A percentile compares a stretch with the other conserved stretches of the same genome.
phyloP scores from a whole-genome alignment of 2,113 vertebrate species.

The Vidua macroura region DNA sequence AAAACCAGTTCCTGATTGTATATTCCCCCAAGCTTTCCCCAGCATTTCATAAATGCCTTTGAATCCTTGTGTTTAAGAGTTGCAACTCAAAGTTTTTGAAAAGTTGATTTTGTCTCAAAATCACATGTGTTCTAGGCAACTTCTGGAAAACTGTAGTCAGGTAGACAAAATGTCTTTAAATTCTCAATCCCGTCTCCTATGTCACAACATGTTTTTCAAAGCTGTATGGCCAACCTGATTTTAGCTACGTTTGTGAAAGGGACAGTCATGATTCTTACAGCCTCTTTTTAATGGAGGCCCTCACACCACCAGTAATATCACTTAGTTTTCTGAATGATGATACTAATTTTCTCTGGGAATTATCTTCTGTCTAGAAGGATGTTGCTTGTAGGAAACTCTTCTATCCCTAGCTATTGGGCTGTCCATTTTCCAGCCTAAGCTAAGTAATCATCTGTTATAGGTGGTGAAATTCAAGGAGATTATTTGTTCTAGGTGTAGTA shows the following conservation, averaged over 20 bases:
- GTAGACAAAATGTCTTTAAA: not conserved
- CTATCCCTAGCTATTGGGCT: not conserved
- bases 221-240: not conserved
- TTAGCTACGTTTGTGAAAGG: not conserved
- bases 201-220: not conserved
- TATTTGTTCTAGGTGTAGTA: not conserved
- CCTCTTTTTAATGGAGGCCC: not conserved
- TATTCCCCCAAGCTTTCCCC: not conserved
- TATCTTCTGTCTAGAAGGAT: not conserved
- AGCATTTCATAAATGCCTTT: not conserved
- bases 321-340: not conserved
- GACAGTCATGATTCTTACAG: not conserved
- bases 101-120: not conserved
- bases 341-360: not conserved
- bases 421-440: not conserved
- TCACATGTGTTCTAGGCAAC: not conserved
- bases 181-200: not conserved
- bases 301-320: not conserved
- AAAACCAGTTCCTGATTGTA: not conserved
- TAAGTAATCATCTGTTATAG: not conserved
- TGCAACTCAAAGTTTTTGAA: not conserved
- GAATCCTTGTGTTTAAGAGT: not conserved
- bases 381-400: not conserved
- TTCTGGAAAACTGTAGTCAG: not conserved
- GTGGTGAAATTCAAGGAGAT: not conserved